These are phyloP conservation scores for Barnardius zonarius DNA, from an alignment of 2,113 vertebrate genomes.

Conservation along the genomic window DNA sequence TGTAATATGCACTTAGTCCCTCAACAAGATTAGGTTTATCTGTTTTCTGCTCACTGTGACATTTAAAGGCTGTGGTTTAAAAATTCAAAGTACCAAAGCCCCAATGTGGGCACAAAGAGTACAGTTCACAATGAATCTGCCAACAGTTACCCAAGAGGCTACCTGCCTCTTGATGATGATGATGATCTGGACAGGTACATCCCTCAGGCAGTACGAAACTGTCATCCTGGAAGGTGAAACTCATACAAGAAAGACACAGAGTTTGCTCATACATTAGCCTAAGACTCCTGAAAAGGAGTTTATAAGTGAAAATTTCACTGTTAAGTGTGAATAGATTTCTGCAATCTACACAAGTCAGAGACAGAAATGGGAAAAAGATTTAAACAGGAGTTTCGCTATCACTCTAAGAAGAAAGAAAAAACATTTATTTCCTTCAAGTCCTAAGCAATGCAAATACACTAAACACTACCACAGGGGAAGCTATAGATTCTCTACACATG, in stretches of 20 bases:
- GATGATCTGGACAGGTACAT: background rate
- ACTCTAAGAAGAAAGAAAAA: background rate
- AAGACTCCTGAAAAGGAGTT: background rate
- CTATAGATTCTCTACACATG: background rate
- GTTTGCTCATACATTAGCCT: background rate
- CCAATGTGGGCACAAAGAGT: background rate
- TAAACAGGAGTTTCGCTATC: background rate
- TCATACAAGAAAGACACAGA: background rate
- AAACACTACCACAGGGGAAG: background rate
- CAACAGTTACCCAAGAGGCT: background rate
- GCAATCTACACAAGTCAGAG: background rate
- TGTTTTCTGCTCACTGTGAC: background rate
- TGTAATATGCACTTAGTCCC: no score
- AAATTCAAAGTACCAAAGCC: background rate
- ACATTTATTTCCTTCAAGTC: background rate
- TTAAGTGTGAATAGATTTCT: background rate
- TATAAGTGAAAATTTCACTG: background rate
- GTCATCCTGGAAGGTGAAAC: background rate
- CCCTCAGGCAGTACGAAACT: background rate
- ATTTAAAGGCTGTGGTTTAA: background rate
- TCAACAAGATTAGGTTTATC: background rate
- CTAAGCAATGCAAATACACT: background rate
- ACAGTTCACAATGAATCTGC: background rate
- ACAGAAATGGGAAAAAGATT: background rate
- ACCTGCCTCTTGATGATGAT: background rate